These are phyloP conservation scores for Myotis daubentonii DNA, from an alignment of 2,797 vertebrate species.

Conservation along the genomic window DNA sequence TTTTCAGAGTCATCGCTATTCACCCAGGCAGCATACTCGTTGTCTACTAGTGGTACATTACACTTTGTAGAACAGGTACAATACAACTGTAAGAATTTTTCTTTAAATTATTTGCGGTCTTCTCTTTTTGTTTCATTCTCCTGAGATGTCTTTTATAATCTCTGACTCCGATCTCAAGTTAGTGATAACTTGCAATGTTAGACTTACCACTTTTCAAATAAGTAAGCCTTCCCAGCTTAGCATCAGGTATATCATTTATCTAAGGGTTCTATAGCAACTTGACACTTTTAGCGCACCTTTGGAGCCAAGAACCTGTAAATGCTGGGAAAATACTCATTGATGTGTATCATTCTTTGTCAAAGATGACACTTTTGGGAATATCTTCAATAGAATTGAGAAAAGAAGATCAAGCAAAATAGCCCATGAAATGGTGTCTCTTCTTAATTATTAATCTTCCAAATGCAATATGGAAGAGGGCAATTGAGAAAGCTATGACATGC, in stretches of 20 bases:
- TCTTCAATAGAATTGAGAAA: background rate
- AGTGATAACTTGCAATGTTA: conserved; percentile 29
- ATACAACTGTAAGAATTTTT: background rate
- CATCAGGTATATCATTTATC: conserved; percentile 35
- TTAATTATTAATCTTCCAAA: conserved; percentile 48
- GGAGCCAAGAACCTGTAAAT: conserved; percentile 63
- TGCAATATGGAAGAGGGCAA: background rate
- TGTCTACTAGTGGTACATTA: background rate
- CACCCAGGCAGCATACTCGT: background rate
- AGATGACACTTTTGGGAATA: conserved; percentile 49
- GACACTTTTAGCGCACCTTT: conserved; percentile 68
- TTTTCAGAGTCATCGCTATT: background rate
- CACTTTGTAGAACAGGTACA: background rate
- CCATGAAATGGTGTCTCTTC: background rate
- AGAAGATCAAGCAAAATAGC: conserved; percentile 50
- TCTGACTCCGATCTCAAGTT: conserved; percentile 38
- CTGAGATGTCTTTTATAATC: conserved; percentile 30
- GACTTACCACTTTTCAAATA: conserved; percentile 40
- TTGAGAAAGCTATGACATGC: conserved; percentile 11
- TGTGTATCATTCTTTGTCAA: conserved; percentile 61
- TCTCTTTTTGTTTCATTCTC: background rate
- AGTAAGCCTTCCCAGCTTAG: conserved; percentile 13
- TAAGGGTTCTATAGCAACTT: conserved; percentile 48
- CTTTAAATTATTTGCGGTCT: background rate
- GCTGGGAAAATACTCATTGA: conserved; percentile 65